Evolutionary conservation across 2,888 invertebrate genomes (phyloP).

Genomic region (Heliconius aoede): DNA sequence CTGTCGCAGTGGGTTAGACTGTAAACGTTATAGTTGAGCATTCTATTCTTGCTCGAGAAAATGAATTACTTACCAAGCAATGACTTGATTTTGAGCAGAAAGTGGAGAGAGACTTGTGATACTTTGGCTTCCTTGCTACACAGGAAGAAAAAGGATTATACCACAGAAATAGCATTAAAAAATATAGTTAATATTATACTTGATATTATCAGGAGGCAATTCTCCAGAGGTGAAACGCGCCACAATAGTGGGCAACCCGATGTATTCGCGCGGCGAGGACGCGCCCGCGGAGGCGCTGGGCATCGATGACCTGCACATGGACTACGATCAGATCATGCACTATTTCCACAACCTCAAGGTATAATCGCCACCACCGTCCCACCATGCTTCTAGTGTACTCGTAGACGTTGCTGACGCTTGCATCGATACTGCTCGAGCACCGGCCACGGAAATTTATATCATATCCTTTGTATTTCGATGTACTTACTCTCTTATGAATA

Average conservation of each 20-base stretch:
- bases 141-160: no score
- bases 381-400: conserved; percentile 72
- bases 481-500: conserved; percentile 73
- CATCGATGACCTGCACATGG: conserved; percentile 95
- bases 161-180: background rate
- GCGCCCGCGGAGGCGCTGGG: conserved; percentile 84
- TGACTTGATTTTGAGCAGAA: no score
- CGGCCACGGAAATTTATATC: conserved; percentile 57
- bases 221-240: conserved; percentile 90
- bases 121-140: no score
- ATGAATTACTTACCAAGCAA: background rate
- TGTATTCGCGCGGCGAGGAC: conserved; percentile 87
- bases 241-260: conserved; percentile 94
- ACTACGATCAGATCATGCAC: conserved; percentile 98
- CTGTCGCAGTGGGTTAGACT: no score
- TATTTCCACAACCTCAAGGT: conserved; percentile 99
- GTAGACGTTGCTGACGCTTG: conserved; percentile 78
- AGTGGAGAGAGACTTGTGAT: background rate
- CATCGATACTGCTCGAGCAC: conserved; percentile 58
- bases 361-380: conserved; percentile 73
- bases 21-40: background rate
- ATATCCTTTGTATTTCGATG: conserved; percentile 57
- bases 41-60: background rate
- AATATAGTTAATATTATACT: background rate
- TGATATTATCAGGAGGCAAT: conserved; percentile 62